Base-by-base conservation (phyloP, 2,888 invertebrate species). In the Molorchus minor region DNA sequence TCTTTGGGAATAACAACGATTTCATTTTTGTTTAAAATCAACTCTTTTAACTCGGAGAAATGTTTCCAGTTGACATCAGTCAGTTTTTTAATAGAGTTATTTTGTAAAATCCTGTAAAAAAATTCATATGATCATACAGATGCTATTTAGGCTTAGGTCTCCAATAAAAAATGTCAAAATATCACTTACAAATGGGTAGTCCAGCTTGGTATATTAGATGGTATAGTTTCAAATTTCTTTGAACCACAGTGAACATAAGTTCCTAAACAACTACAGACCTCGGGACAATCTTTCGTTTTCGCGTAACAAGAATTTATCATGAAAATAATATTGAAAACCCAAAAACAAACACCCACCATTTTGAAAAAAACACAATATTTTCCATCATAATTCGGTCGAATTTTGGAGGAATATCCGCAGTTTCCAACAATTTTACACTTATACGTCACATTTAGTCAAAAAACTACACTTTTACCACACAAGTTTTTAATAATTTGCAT, bases 1-100 rank as follows among this genome's bases (percentile, higher is more conserved):
- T 90, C 88, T 76, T 89, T 90, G n/a, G 89, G 88, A 49, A 96
- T 80, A 46, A 82, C 82, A 61, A 81, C 81, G 61, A 92, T 82
- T 67, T 85, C 87, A 85, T 96, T 96, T 77, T 89, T 90, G 75
- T 90, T 93, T 63, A 96, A 78, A 76, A 91, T 91, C 61, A 96
- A 82, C 67, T 89, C 88, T 68, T 87, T 85, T 65, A 96, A 82
- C 56, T 85, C 84, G 1, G 86, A 86, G 53, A 96, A 82, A 76
- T 89, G 88, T 71, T 87, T 87, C 74, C 95, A 87, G 58, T 89
- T 87, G 58, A 87, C 87, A 69, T 87, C 87, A 74, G 89, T 86
- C 60, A 96, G 85, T 41, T 82, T 80, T 68, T 83, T 84, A 60
- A 96, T 88, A 66, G 86, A 86, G 82, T 96, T 96, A 72, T 84